Evolutionary conservation across 1,140 invertebrate genomes (phyloP).

Genomic region (Trichonephila clavata): DNA sequence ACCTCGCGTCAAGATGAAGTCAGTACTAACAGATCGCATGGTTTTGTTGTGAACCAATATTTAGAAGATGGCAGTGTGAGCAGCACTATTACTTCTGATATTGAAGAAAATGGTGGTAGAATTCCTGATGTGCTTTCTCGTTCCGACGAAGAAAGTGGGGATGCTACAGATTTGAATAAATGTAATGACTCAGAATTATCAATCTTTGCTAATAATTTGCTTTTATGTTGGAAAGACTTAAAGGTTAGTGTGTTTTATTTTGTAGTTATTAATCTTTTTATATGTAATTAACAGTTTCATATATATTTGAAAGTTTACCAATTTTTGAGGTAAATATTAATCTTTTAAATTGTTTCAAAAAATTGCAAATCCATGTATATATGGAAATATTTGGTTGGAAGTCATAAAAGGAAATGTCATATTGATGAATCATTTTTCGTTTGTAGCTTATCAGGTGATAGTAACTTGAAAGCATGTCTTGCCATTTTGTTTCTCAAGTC

Average conservation of each 20-base stretch:
- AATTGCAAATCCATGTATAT: too few species aligned
- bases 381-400: too few species aligned
- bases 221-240: constrained; percentile 63
- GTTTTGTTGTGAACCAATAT: background rate
- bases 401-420: too few species aligned
- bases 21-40: background rate
- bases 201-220: constrained; percentile 48
- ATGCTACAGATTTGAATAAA: constrained; percentile 20
- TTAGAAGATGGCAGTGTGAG: constrained; percentile 24
- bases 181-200: background rate
- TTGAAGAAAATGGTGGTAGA: constrained; percentile 37
- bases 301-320: too few species aligned
- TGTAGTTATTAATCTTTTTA: too few species aligned
- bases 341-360: too few species aligned
- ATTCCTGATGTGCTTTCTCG: constrained; percentile 25
- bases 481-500: too few species aligned
- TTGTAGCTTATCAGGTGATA: too few species aligned
- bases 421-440: too few species aligned
- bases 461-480: too few species aligned
- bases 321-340: too few species aligned
- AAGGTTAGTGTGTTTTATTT: constrained; percentile 35
- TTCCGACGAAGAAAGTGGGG: constrained; percentile 70
- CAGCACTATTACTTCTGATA: constrained; percentile 37
- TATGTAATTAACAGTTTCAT: too few species aligned
- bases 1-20: background rate